Base-by-base conservation (phyloP, 2,888 invertebrate species). In the Oxystoma pomonae region DNA sequence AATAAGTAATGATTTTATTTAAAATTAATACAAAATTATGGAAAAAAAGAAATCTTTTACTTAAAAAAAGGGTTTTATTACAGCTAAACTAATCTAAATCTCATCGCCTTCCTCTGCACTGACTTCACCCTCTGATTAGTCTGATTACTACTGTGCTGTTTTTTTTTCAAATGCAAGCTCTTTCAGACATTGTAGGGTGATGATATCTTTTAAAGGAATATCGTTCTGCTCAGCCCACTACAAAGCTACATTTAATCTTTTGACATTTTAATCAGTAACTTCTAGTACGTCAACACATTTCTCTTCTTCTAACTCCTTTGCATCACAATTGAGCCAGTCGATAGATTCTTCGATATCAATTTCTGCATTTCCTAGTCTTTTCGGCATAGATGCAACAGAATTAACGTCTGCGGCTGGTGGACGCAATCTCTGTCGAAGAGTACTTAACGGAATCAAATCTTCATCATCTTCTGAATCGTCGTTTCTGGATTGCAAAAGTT, bases 171-270 rank as follows among this genome's bases (percentile, higher is more conserved):
- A 62, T 58, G 59, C 62, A 60, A 57, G 58, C 55, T 61, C 51
- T 20, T 61, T 58, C 1, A 61, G 57, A 9, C 50, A 57, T 58
- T 58, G 62, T 58, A 62, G 62, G 16, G 17, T 59, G 55, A 59
- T 59, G n/a, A 62, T 62, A 16, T 59, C 62, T 21, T 21, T 22
- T 20, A 59, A 62, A 55, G 55, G 55, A n/a, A 59, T 51, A 16
- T 62, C 56, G 49, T 62, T 62, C 21, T 62, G 58, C 55, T 52
- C 12, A 35, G 59, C 62, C 62, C 58, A 62, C 52, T 52, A 52
- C 52, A 58, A 58, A 58, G 49, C 16, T 16, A 62, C 21, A 58
- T 58, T 35, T 12, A 35, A 12, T 7, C 35, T 35, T 35, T 35
- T 35, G 35, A 35, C 35, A 35, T 35, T 12, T 35, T 3, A 35